Evolutionary conservation across 1,140 invertebrate genomes (phyloP).

Genomic region (Andrena cerasifolii): DNA sequence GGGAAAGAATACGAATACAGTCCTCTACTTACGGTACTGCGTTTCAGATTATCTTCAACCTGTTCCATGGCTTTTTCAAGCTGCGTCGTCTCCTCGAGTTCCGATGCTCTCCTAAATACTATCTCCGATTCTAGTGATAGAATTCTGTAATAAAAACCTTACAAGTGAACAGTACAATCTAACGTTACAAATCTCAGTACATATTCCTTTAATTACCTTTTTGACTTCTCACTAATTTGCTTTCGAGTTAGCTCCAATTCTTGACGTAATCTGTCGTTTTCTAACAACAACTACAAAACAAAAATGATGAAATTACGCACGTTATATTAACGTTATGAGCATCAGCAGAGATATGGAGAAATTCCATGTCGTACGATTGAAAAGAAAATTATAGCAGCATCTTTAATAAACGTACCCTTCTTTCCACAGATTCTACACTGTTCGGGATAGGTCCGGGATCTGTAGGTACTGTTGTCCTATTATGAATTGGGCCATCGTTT

Average conservation of each 20-base stretch:
- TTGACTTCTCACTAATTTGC: conserved; percentile 82
- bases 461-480: conserved; percentile 78
- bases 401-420: conserved; percentile 65
- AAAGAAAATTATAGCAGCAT: too few relatives aligned
- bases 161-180: conserved; percentile 16
- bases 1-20: background rate
- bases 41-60: conserved; percentile 84
- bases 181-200: background rate
- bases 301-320: conserved; percentile 18
- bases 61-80: conserved; percentile 84
- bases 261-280: conserved; percentile 84
- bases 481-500: conserved; percentile 87
- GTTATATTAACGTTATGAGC: too few relatives aligned
- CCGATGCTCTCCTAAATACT: conserved; percentile 78
- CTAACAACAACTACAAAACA: conserved; percentile 78
- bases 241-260: conserved; percentile 83
- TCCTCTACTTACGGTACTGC: conserved; percentile 81
- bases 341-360: too few relatives aligned
- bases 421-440: conserved; percentile 74
- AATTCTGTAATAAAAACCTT: conserved; percentile 50
- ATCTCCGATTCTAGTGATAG: conserved; percentile 82
- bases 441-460: conserved; percentile 78
- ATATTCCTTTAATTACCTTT: conserved; percentile 72
- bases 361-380: too few relatives aligned
- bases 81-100: conserved; percentile 82